Evolutionary conservation across 2,113 vertebrate species (phyloP).

Genomic region (Nibea albiflora): DNA sequence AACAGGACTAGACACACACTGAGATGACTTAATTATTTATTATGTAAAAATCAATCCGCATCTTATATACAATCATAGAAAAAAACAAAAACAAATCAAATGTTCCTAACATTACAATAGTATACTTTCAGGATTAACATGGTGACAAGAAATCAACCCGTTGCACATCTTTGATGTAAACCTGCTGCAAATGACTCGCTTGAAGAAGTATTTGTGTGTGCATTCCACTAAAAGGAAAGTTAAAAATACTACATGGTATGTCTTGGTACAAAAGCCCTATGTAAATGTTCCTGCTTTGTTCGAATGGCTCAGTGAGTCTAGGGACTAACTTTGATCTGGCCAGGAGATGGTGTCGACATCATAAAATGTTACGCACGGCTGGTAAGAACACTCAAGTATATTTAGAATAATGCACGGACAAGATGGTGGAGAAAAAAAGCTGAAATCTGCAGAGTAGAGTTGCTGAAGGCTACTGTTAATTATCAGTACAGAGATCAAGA

Average conservation of each 20-base stretch:
- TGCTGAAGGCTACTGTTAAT: constrained; percentile 10
- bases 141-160: constrained; percentile 26
- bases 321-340: constrained; percentile 6
- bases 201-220: constrained; percentile 6
- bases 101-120: constrained; percentile 42
- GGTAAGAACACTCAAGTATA: constrained; percentile 26
- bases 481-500: constrained; percentile 21
- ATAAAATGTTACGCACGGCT: constrained; percentile 16
- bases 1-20: constrained; percentile 1
- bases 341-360: constrained; percentile 13
- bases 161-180: constrained; percentile 47
- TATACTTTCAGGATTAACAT: constrained; percentile 45
- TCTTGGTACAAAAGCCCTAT: constrained; percentile 31
- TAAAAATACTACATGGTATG: constrained; percentile 38
- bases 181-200: constrained; percentile 17
- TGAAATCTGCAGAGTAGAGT: not conserved
- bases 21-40: constrained; percentile 64
- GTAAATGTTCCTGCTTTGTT: constrained; percentile 40
- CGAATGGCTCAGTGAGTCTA: constrained; percentile 50
- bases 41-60: constrained; percentile 69
- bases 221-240: constrained; percentile 30
- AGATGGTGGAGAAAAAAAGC: constrained; percentile 13
- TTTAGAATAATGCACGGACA: not conserved
- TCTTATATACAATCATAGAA: constrained; percentile 70
- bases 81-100: constrained; percentile 52